These are phyloP conservation scores for Pheosia tremula DNA, from an alignment of 2,888 invertebrate species.

Conservation along the genomic window DNA sequence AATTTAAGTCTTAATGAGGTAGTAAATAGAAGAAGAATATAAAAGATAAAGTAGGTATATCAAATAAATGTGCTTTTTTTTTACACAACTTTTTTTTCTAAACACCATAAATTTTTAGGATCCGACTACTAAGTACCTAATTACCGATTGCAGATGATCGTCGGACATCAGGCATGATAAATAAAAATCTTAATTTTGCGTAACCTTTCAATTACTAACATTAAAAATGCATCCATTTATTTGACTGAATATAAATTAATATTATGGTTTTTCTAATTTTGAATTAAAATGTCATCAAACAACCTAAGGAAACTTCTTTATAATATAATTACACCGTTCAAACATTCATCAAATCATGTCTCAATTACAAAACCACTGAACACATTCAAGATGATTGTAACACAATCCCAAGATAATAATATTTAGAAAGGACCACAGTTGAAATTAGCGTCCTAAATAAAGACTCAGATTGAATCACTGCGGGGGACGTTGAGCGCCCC, in stretches of 20 bases:
- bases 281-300: neutral
- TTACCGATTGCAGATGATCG: neutral
- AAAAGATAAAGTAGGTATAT: too few relatives aligned
- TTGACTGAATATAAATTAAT: neutral
- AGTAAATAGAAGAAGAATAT: too few relatives aligned
- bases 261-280: neutral
- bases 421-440: conserved; percentile 33
- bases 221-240: too few relatives aligned
- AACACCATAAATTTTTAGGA: too few relatives aligned
- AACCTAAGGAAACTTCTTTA: neutral
- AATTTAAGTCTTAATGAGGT: too few relatives aligned
- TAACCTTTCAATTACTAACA: too few relatives aligned
- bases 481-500: conserved; percentile 49
- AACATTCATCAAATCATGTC: conserved; percentile 11
- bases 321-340: neutral
- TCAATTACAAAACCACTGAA: conserved; percentile 20
- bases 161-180: neutral
- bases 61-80: too few relatives aligned
- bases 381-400: conserved; percentile 13
- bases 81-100: too few relatives aligned
- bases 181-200: neutral
- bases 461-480: conserved; percentile 28
- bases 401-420: conserved; percentile 31
- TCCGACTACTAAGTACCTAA: neutral
- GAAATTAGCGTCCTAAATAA: conserved; percentile 48